These are phyloP conservation scores for Eupristina koningsbergeri DNA, from an alignment of 1,140 invertebrate species.

Conservation along the genomic window DNA sequence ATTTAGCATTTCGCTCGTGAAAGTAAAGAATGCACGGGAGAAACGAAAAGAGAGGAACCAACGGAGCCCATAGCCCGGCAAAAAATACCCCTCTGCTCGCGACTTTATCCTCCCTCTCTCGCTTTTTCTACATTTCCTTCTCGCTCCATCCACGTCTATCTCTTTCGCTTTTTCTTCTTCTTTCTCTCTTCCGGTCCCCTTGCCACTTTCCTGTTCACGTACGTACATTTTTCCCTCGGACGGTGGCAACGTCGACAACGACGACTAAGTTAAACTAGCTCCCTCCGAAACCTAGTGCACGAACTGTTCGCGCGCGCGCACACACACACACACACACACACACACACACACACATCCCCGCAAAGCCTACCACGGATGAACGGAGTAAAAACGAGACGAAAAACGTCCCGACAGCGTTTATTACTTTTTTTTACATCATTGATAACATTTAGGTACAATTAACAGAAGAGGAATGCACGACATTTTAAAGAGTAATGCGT, in stretches of 20 bases:
- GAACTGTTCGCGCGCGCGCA: not conserved
- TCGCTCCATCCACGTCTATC: not conserved
- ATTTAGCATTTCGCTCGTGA: slow-evolving; percentile 41
- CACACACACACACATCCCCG: not conserved
- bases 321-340: not conserved
- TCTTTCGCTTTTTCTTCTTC: not conserved
- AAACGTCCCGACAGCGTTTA: not conserved
- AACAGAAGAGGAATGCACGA: not conserved
- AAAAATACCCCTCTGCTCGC: slow-evolving; percentile 42
- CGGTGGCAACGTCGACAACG: slow-evolving; percentile 5
- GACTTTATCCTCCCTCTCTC: not conserved
- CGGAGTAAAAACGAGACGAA: not conserved
- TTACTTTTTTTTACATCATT: slow-evolving; percentile 21
- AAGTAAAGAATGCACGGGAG: slow-evolving; percentile 15
- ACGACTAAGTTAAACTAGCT: slow-evolving; percentile 2
- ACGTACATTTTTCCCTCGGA: slow-evolving; percentile 21
- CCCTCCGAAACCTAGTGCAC: not conserved
- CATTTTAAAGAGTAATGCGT: not conserved
- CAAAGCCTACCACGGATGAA: not conserved
- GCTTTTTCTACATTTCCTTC: slow-evolving; percentile 5
- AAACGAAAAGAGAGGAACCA: slow-evolving; percentile 34
- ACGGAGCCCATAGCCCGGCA: slow-evolving; percentile 29
- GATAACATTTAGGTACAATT: not conserved
- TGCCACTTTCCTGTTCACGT: slow-evolving; percentile 17
- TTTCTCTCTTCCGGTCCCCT: slow-evolving; percentile 16